Conservation (phyloP, 1,140 invertebrate genomes). For the Idris sp. region DNA sequence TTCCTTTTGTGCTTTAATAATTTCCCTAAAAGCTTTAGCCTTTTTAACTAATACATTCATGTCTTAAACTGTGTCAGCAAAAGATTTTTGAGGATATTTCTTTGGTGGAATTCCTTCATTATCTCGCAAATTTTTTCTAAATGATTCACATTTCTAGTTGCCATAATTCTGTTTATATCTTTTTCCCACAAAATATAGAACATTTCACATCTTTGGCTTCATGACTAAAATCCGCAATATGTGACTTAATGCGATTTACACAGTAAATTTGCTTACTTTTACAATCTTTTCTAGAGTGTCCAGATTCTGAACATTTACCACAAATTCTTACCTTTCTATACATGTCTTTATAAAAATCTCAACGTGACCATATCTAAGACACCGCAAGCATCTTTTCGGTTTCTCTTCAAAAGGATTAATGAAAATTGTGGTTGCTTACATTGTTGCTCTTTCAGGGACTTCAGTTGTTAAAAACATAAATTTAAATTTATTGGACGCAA, state of each 20-base stretch:
- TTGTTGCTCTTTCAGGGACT: no score
- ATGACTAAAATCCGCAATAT: not conserved
- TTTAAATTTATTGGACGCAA: no score
- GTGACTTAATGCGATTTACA: not conserved
- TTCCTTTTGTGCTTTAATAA: no score
- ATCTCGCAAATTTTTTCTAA: not conserved
- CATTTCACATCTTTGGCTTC: not conserved
- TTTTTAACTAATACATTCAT: no score
- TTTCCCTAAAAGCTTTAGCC: no score
- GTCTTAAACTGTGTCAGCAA: no score
- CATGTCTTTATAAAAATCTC: conserved; percentile 2
- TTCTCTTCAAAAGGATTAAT: no score
- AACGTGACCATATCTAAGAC: conserved; percentile 8
- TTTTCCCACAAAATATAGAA: not conserved
- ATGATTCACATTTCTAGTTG: not conserved
- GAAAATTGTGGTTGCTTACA: no score
- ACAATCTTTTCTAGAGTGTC: not conserved
- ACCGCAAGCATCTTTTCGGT: no score
- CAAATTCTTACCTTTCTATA: not conserved
- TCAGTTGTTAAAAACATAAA: no score
- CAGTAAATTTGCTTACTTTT: not conserved
- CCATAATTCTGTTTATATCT: conserved; percentile 9
- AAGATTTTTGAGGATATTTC: conserved; percentile 1
- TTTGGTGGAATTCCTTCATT: no score
- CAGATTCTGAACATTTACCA: not conserved